Percentiles rank a stretch among this genome's conserved stretches.
Conservation (phyloP, 1,140 invertebrate genomes). For the Lethocerus indicus region DNA sequence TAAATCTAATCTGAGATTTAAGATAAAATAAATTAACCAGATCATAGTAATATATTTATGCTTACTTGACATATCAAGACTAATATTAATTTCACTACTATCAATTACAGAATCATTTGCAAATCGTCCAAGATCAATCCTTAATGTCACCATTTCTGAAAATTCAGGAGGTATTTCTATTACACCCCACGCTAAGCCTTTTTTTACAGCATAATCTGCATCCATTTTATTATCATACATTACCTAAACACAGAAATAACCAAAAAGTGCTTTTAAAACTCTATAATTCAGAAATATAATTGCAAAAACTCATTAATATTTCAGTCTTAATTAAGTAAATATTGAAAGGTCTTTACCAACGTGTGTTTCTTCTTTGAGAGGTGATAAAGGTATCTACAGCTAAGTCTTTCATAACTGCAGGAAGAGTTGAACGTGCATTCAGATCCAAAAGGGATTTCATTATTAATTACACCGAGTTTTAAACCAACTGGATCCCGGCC, state of each 20-base stretch:
- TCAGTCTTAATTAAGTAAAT: background rate
- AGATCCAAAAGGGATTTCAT: slow-evolving; percentile 42
- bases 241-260: slow-evolving; percentile 29
- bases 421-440: slow-evolving; percentile 17
- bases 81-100: slow-evolving; percentile 63
- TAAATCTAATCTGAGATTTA: too few relatives aligned
- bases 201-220: slow-evolving; percentile 48
- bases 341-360: background rate
- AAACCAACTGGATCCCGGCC: slow-evolving; percentile 76
- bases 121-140: slow-evolving; percentile 45
- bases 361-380: slow-evolving; percentile 23
- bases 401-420: slow-evolving; percentile 46
- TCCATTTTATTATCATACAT: slow-evolving; percentile 45
- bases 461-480: slow-evolving; percentile 69
- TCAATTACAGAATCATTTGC: slow-evolving; percentile 61
- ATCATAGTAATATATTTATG: too few relatives aligned
- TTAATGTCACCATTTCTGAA: slow-evolving; percentile 54
- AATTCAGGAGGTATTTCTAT: slow-evolving; percentile 76
- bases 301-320: background rate
- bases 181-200: slow-evolving; percentile 70
- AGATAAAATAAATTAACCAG: too few relatives aligned
- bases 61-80: slow-evolving; percentile 81
- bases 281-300: background rate
- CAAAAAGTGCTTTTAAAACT: background rate
- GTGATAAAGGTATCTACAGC: slow-evolving; percentile 56